These are phyloP conservation scores for Syrrhaptes paradoxus DNA, from an alignment of 2,113 vertebrate species.

Conservation along the genomic window DNA sequence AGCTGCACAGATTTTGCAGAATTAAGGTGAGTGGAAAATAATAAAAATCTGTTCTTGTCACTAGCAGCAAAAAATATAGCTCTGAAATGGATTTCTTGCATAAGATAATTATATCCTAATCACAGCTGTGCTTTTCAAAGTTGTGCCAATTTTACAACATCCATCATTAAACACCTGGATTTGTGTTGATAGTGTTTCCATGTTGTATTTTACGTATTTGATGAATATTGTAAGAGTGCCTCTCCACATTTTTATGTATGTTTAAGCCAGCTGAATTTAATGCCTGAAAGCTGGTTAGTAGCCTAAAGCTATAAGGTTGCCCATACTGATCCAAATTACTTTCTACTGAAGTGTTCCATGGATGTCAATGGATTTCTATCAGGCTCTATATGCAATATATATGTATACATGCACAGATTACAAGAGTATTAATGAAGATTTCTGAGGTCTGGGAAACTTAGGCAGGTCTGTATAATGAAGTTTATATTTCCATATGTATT, in stretches of 20 bases:
- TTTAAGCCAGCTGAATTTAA: constrained; percentile 4
- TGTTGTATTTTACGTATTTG: constrained; percentile 4
- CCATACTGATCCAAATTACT: background rate
- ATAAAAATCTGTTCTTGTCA: background rate
- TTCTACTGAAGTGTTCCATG: background rate
- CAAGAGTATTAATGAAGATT: background rate
- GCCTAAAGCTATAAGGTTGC: background rate
- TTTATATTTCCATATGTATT: background rate
- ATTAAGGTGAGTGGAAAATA: constrained; percentile 31
- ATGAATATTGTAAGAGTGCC: background rate
- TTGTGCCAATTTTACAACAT: constrained; percentile 6
- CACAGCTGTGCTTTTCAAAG: constrained; percentile 18
- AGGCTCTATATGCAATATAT: background rate
- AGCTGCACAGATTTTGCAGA: background rate
- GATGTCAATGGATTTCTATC: background rate
- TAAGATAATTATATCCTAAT: constrained; percentile 35
- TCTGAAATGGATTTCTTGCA: constrained; percentile 17
- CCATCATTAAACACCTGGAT: constrained; percentile 15
- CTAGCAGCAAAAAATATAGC: background rate
- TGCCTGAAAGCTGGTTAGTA: background rate
- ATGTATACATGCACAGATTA: background rate
- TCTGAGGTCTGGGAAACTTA: background rate
- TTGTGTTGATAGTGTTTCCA: background rate
- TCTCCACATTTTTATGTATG: background rate
- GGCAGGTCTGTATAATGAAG: background rate